Evolutionary conservation across 2,888 invertebrate species (phyloP).

Genomic region (Pyrocoelia pectoralis): DNA sequence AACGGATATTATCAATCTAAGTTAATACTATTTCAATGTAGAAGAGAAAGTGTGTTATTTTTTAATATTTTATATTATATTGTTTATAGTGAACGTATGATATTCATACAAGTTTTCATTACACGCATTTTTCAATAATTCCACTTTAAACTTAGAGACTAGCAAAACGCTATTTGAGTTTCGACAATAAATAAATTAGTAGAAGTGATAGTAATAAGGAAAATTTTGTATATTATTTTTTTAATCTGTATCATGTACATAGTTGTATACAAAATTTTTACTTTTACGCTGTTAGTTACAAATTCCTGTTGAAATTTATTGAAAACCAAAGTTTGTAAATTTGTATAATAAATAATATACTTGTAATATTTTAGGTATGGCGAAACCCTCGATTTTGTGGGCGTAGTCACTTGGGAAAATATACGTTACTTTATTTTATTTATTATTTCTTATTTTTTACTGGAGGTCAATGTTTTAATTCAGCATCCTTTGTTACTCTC

Average conservation of each 20-base stretch:
- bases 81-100: constrained; percentile 16
- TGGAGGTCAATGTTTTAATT: too few species aligned
- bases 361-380: constrained; percentile 26
- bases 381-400: neutral
- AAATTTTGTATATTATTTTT: constrained; percentile 18
- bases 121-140: constrained; percentile 1
- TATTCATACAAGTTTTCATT: constrained; percentile 11
- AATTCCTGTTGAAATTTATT: constrained; percentile 40
- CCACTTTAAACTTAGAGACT: constrained; percentile 1
- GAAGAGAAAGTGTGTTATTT: constrained; percentile 6
- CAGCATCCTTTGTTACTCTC: too few species aligned
- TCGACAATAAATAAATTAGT: constrained; percentile 9
- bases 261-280: constrained; percentile 19
- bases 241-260: constrained; percentile 22
- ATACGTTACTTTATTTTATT: constrained; percentile 35
- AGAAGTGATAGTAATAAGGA: constrained; percentile 13
- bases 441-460: constrained; percentile 20
- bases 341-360: constrained; percentile 50
- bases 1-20: constrained; percentile 26
- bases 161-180: neutral
- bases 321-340: constrained; percentile 58
- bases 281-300: constrained; percentile 17
- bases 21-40: constrained; percentile 9
- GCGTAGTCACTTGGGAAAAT: constrained; percentile 30
- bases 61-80: constrained; percentile 7